Conservation (phyloP, 2,888 invertebrate species). For the Monochamus alternatus region DNA sequence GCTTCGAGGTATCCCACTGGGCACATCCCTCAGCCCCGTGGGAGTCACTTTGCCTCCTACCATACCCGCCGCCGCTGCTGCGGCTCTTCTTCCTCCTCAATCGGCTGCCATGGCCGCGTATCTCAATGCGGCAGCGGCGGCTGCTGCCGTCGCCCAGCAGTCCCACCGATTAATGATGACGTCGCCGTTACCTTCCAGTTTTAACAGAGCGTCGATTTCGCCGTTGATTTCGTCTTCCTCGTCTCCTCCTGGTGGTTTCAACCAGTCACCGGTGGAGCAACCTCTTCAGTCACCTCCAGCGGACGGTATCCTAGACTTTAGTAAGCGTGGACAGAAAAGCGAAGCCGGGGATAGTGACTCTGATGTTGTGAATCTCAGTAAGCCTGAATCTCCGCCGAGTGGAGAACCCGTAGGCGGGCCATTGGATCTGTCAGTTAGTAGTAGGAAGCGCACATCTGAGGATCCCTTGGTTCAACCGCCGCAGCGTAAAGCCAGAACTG, state of each 20-base stretch:
- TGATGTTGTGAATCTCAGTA: conserved; percentile 82
- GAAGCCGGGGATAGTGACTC: conserved; percentile 73
- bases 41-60: conserved; percentile 80
- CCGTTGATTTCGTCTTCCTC: conserved; percentile 82
- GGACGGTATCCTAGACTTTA: conserved; percentile 85
- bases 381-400: conserved; percentile 75
- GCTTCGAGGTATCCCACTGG: conserved; percentile 72
- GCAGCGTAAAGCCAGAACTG: conserved; percentile 80
- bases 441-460: conserved; percentile 80
- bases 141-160: conserved; percentile 77
- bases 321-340: conserved; percentile 74
- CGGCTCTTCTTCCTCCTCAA: conserved; percentile 82
- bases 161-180: conserved; percentile 84
- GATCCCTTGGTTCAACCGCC: conserved; percentile 76
- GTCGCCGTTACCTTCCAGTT: conserved; percentile 72
- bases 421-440: conserved; percentile 85
- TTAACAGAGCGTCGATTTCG: conserved; percentile 74
- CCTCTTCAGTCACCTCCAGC: conserved; percentile 75
- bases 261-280: conserved; percentile 69
- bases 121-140: conserved; percentile 80
- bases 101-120: conserved; percentile 89
- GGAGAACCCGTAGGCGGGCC: conserved; percentile 79
- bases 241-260: conserved; percentile 69
- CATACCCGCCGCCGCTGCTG: conserved; percentile 77
- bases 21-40: conserved; percentile 78